Evolutionary conservation across 53 echinoderm and acorn worm genomes (phyloP).

Genomic region (Temnopleurus reevesii): DNA sequence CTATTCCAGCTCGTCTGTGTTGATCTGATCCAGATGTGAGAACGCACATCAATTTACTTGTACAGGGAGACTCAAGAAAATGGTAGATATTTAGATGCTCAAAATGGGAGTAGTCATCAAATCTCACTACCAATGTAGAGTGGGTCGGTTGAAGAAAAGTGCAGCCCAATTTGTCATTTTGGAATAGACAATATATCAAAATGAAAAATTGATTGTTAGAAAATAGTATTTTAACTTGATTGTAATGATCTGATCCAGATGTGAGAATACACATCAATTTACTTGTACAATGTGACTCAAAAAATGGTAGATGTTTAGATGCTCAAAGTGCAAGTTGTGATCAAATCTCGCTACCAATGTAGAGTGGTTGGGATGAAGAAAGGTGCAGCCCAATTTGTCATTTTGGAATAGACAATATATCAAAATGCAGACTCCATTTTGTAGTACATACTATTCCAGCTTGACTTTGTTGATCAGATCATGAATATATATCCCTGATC

Average conservation of each 20-base stretch:
- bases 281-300: no score
- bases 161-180: not conserved
- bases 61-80: no score
- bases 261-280: not conserved
- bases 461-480: not conserved
- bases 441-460: not conserved
- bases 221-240: not conserved
- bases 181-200: not conserved
- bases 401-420: not conserved
- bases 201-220: not conserved
- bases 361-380: not conserved
- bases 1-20: not conserved
- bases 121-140: no score
- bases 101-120: no score
- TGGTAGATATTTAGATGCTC: no score
- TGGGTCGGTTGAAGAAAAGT: not conserved
- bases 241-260: not conserved
- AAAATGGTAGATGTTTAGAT: no score
- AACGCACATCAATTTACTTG: not conserved
- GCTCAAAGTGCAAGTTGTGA: no score
- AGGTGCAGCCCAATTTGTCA: not conserved
- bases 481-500: no score
- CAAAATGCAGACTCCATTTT: not conserved
- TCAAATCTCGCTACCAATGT: no score
- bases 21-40: conserved; percentile 5